These are phyloP conservation scores for Hemibagrus wyckioides DNA, from an alignment of 2,113 vertebrate species.

Conservation along the genomic window DNA sequence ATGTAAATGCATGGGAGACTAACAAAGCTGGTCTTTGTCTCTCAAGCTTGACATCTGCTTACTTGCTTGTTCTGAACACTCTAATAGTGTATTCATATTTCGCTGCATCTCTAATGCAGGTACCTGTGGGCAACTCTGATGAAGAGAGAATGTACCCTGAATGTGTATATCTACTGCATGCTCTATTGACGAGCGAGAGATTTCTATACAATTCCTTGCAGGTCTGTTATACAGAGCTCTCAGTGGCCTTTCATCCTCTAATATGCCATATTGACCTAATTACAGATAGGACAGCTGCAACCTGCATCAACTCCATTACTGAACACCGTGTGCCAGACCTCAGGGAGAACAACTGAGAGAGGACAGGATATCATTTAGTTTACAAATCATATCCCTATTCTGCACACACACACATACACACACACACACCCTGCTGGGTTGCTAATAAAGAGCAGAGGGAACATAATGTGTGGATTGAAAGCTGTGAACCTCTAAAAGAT, in stretches of 20 bases:
- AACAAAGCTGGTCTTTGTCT: not conserved
- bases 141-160: not conserved
- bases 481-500: not conserved
- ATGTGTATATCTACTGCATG: not conserved
- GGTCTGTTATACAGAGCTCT: not conserved
- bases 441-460: not conserved
- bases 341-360: slow-evolving; percentile 55
- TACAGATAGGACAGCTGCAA: slow-evolving; percentile 57
- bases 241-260: slow-evolving; percentile 47
- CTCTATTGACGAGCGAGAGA: not conserved
- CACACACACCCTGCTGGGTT: slow-evolving; percentile 59
- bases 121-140: not conserved
- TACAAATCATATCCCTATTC: slow-evolving; percentile 26
- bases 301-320: slow-evolving; percentile 39
- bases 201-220: not conserved
- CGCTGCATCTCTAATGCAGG: not conserved
- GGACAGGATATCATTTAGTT: slow-evolving; percentile 69
- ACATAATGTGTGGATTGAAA: not conserved
- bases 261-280: slow-evolving; percentile 63
- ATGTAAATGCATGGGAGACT: not conserved
- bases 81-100: not conserved
- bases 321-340: slow-evolving; percentile 48
- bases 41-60: not conserved
- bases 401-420: slow-evolving; percentile 51
- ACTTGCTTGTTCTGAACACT: not conserved